Percentiles rank a stretch among this genome's conserved stretches.
Evolutionary conservation across 1,140 invertebrate species (phyloP).

Genomic region (Dreissena polymorpha): DNA sequence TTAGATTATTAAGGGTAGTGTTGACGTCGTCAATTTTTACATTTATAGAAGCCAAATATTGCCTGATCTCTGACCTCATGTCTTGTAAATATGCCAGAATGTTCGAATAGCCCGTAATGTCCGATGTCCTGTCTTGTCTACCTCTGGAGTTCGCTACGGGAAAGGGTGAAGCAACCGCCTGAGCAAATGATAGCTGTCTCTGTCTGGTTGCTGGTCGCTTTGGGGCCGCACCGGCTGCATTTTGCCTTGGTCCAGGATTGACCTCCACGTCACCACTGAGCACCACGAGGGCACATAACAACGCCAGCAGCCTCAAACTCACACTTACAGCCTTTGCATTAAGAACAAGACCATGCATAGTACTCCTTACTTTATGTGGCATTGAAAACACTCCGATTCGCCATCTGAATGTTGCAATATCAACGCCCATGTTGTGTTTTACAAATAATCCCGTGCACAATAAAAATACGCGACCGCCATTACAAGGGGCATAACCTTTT

Average conservation of each 20-base stretch:
- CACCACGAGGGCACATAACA: constrained; percentile 2
- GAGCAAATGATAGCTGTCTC: constrained; percentile 17
- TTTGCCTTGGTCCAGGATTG: constrained; percentile 7
- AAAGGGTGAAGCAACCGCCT: neutral
- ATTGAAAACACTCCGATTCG: neutral
- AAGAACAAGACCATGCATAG: neutral
- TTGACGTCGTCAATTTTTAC: constrained; percentile 25
- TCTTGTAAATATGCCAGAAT: constrained; percentile 17
- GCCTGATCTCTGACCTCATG: constrained; percentile 20
- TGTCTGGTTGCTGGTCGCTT: neutral
- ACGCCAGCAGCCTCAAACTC: constrained; percentile 16
- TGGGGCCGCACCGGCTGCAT: too few relatives aligned
- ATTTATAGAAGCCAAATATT: constrained; percentile 19
- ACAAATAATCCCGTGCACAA: neutral
- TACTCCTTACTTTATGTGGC: neutral
- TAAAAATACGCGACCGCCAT: neutral
- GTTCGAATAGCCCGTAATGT: neutral
- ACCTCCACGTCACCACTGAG: constrained; percentile 16
- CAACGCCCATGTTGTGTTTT: neutral
- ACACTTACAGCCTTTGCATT: neutral
- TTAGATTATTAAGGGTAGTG: constrained; percentile 9
- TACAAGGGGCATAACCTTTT: neutral
- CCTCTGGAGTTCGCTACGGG: neutral
- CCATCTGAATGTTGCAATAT: neutral
- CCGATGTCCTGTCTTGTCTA: neutral